Evolutionary conservation across 2,113 vertebrate species (phyloP).

Genomic region (Cephalopterus ornatus): DNA sequence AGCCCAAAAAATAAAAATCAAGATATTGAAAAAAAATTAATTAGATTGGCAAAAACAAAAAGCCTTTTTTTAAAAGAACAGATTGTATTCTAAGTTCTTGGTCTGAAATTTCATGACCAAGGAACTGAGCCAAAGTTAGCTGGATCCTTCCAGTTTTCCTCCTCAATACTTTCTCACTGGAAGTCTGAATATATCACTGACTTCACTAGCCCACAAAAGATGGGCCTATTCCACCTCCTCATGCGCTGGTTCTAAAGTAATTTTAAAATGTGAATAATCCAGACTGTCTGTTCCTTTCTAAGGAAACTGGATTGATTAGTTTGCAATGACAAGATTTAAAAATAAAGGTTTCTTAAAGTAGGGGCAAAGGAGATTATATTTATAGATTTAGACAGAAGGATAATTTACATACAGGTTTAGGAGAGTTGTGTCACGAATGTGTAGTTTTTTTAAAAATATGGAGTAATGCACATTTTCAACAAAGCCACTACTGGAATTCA

Average conservation of each 20-base stretch:
- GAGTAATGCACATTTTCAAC: conserved; percentile 54
- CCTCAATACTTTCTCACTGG: neutral
- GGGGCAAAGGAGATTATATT: neutral
- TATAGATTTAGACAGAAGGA: conserved; percentile 1
- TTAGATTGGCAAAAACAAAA: neutral
- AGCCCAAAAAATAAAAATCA: neutral
- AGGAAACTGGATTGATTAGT: neutral
- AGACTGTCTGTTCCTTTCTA: neutral
- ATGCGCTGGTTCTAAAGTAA: neutral
- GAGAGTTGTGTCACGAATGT: neutral
- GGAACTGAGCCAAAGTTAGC: neutral
- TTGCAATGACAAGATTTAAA: neutral
- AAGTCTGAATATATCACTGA: neutral
- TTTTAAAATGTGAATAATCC: conserved; percentile 14
- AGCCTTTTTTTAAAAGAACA: neutral
- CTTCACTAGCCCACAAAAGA: neutral
- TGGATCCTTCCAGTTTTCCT: neutral
- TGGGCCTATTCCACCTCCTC: neutral
- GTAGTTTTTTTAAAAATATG: neutral
- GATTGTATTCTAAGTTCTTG: neutral
- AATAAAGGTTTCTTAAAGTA: neutral
- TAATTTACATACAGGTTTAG: conserved; percentile 2
- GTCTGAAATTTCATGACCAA: neutral
- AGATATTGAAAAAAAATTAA: neutral
- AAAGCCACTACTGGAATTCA: conserved; percentile 73